These are phyloP conservation scores for Maylandia zebra DNA, from an alignment of 2,113 vertebrate species.

Conservation along the genomic window DNA sequence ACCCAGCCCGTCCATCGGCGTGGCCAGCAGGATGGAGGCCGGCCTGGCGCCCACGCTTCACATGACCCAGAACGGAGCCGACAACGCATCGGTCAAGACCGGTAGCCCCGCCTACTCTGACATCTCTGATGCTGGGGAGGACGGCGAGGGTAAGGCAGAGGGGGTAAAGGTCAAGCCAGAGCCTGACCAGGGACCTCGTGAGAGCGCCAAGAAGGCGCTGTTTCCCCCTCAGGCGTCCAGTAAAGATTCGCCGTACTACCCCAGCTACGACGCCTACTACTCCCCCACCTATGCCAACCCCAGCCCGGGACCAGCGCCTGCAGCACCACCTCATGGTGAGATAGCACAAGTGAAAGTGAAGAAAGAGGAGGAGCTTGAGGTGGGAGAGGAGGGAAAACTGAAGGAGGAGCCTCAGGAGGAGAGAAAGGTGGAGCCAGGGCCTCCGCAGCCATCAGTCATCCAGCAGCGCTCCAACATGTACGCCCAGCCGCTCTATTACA, in stretches of 20 bases:
- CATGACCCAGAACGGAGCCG: slow-evolving; percentile 85
- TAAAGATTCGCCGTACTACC: slow-evolving; percentile 86
- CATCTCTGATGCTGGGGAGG: slow-evolving; percentile 92
- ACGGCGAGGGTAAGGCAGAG: slow-evolving; percentile 81
- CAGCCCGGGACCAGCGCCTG: slow-evolving; percentile 73
- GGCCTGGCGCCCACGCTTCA: slow-evolving; percentile 69
- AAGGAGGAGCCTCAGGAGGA: slow-evolving; percentile 82
- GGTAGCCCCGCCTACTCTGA: slow-evolving; percentile 94
- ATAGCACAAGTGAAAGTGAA: slow-evolving; percentile 80
- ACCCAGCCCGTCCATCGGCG: slow-evolving; percentile 88
- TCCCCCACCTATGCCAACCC: slow-evolving; percentile 85
- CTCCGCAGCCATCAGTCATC: slow-evolving; percentile 87
- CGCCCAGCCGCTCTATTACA: slow-evolving; percentile 92
- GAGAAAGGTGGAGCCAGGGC: slow-evolving; percentile 75
- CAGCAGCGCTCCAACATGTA: slow-evolving; percentile 94
- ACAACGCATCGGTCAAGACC: slow-evolving; percentile 86
- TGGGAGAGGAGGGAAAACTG: slow-evolving; percentile 68
- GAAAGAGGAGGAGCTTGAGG: slow-evolving; percentile 83
- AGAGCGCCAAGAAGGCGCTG: slow-evolving; percentile 87
- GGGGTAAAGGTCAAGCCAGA: slow-evolving; percentile 82
- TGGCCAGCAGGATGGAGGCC: slow-evolving; percentile 78
- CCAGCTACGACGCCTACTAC: slow-evolving; percentile 88
- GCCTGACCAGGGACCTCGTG: slow-evolving; percentile 77
- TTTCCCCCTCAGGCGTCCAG: slow-evolving; percentile 81
- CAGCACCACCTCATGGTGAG: slow-evolving; percentile 63